A percentile compares a stretch with the other conserved stretches of the same genome.
Evolutionary conservation across 2,797 vertebrate species (phyloP).

Genomic region (Nannoperca obscura): DNA sequence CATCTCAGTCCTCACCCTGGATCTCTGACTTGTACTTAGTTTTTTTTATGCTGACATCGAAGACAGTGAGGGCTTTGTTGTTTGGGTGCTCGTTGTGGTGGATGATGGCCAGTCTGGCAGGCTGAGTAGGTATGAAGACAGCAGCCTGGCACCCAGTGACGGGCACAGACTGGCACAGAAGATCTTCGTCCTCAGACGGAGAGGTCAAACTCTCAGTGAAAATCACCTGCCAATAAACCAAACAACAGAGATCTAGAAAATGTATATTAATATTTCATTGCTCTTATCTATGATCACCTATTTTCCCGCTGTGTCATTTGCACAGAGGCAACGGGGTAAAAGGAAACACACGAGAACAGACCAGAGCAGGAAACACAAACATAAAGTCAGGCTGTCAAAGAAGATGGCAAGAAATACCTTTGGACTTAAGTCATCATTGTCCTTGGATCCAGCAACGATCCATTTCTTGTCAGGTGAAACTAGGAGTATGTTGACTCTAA

Average conservation of each 20-base stretch:
- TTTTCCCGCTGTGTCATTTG: slow-evolving; percentile 5
- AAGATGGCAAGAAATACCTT: slow-evolving; percentile 76
- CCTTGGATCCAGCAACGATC: slow-evolving; percentile 70
- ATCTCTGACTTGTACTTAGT: slow-evolving; percentile 77
- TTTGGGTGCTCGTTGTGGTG: slow-evolving; percentile 11
- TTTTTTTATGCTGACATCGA: slow-evolving; percentile 79
- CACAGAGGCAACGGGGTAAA: slow-evolving; percentile 16
- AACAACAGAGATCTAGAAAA: slow-evolving; percentile 3
- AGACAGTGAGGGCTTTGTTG: slow-evolving; percentile 76
- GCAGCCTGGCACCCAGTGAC: slow-evolving; percentile 68
- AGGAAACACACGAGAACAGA: slow-evolving; percentile 13
- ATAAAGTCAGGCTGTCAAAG: slow-evolving; percentile 26
- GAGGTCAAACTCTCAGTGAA: slow-evolving; percentile 73
- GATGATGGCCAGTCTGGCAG: slow-evolving; percentile 80
- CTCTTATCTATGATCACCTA: slow-evolving; percentile 4
- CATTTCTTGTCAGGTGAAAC: slow-evolving; percentile 83
- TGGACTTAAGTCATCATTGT: slow-evolving; percentile 68
- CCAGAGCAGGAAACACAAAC: slow-evolving; percentile 30
- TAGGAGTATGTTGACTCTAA: slow-evolving; percentile 73
- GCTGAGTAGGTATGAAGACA: slow-evolving; percentile 82
- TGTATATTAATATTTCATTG: not conserved
- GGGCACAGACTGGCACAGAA: slow-evolving; percentile 72
- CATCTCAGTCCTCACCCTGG: slow-evolving; percentile 69
- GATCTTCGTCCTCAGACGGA: slow-evolving; percentile 74
- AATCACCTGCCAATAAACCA: slow-evolving; percentile 75